Conservation (phyloP, 2,797 vertebrate genomes). For the Sylvilagus floridanus region DNA sequence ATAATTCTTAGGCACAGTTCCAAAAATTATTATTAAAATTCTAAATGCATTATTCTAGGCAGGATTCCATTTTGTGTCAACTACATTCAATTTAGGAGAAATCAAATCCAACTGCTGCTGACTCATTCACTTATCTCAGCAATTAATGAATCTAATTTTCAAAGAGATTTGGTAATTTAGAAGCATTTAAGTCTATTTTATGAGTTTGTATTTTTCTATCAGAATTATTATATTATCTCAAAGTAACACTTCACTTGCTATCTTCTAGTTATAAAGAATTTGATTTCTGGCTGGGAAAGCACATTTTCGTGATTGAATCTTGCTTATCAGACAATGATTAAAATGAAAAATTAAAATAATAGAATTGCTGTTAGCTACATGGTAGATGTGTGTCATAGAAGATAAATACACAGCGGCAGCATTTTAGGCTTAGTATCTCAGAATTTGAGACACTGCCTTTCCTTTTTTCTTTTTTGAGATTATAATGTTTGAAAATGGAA, state of each 20-base stretch:
- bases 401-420: neutral
- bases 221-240: neutral
- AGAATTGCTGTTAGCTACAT: neutral
- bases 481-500: neutral
- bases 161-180: constrained; percentile 4
- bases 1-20: neutral
- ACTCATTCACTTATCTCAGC: constrained; percentile 41
- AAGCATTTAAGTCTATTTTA: neutral
- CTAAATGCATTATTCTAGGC: constrained; percentile 17
- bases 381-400: neutral
- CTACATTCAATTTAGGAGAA: neutral
- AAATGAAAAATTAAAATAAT: neutral
- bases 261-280: neutral
- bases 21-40: constrained; percentile 35
- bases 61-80: constrained; percentile 40
- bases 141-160: constrained; percentile 9
- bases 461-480: neutral
- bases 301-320: neutral
- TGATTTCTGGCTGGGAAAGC: neutral
- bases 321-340: neutral
- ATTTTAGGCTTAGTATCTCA: neutral
- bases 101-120: constrained; percentile 39
- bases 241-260: neutral
- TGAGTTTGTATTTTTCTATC: neutral
- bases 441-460: neutral